Evolutionary conservation across 2,888 invertebrate species (phyloP), one percentile per base, ranked within the genome.

Genomic region (Drosophila mulleri): DNA sequence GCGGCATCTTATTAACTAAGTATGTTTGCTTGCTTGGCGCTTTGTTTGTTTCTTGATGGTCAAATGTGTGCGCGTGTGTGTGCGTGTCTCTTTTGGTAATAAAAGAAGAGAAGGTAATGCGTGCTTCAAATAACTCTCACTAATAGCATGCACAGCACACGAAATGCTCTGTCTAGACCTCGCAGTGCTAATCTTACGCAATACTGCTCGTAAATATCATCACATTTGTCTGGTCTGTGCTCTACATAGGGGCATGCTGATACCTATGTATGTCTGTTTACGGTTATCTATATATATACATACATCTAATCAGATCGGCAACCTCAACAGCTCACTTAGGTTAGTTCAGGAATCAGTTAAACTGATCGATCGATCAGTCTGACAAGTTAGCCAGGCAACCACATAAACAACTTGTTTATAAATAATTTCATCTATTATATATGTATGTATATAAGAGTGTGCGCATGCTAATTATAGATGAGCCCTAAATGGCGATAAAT

Each of bases 1-100:
- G 83, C 89, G 75, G 90, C 86, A 89, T 89, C 83, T 88, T 78
- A 89, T 89, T 90, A 89, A 80, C 83, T 80, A 48, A 67, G 70
- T 80, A 75, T 80, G 80, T 84, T 80, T 84, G 87, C 72, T 79
- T 79, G 74, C 73, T 67, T 71, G 64, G 80, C 72, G 73, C 63
- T 76, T 65, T 83, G 57, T 60, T 74, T 77, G 63, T 83, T 88
- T 85, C 72, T 65, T 48, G 67, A 54, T 26, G 39, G 54, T 3
- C 53, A 53, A n/a, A 16, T 20, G 26, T 41, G 7, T 26, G 9
- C 16, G 67, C 71, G 70, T 73, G 57, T 37, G 67, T 72, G 70
- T 73, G 57, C 45, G 64, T 54, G 20, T 44, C 14, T 23, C 16
- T 47, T 72, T 67, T 63, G 72, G 73, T 73, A 82, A 74, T 66